A percentile compares a stretch with the other conserved stretches of the same genome.
Conservation (phyloP, 2,888 invertebrate species). For the Diloba caeruleocephala region DNA sequence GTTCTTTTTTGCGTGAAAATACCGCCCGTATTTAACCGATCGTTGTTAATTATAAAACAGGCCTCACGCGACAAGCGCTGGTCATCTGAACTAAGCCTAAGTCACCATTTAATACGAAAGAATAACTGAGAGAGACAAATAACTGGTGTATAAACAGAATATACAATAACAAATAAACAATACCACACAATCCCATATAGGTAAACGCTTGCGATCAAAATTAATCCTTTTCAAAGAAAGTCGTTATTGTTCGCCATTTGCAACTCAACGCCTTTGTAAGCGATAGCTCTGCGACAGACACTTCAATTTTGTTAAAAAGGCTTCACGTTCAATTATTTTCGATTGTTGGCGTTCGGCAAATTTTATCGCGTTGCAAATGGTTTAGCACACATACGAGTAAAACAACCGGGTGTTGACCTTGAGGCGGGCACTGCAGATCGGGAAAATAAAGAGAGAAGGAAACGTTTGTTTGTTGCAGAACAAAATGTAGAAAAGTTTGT, state of each 20-base stretch:
- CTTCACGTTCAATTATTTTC: constrained; percentile 1
- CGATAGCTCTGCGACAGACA: constrained; percentile 20
- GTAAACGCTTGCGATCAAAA: constrained; percentile 31
- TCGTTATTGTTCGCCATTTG: constrained; percentile 25
- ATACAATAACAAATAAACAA: background rate
- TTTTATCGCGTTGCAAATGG: background rate
- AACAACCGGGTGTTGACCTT: too few species aligned
- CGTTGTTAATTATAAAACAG: too few species aligned
- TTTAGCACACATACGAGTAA: background rate
- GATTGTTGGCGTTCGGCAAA: background rate
- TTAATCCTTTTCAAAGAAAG: constrained; percentile 28
- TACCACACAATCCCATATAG: constrained; percentile 7
- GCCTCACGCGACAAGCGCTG: too few species aligned
- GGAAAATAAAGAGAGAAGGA: too few species aligned
- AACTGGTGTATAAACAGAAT: too few species aligned
- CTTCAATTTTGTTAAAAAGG: constrained; percentile 16
- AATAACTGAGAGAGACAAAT: too few species aligned
- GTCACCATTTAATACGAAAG: too few species aligned
- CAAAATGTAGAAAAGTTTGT: too few species aligned
- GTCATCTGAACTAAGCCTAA: too few species aligned
- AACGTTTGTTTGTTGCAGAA: too few species aligned
- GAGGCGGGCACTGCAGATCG: background rate
- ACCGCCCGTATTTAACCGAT: too few species aligned
- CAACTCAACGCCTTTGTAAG: constrained; percentile 26
- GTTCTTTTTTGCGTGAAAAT: too few species aligned